phyloP scores from a whole-genome alignment of 2,113 vertebrate species.

The Cathartes aura region DNA sequence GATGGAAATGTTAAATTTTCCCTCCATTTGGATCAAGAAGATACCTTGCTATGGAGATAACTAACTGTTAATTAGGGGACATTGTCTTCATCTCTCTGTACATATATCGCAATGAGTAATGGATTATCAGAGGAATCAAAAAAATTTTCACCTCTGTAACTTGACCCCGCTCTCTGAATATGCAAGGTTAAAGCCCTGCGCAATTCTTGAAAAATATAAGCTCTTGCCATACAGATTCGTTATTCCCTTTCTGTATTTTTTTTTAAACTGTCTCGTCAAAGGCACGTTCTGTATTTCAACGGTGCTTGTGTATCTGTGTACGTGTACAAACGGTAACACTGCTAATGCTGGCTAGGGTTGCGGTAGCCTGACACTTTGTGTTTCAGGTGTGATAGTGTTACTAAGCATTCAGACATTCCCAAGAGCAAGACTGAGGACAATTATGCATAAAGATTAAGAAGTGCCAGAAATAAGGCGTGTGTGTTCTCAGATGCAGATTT shows the following conservation, averaged over 20 bases:
- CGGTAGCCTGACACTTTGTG: fast-evolving
- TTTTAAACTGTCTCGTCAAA: no score
- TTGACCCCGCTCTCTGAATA: background rate
- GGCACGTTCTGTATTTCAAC: fast-evolving
- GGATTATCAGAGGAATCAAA: background rate
- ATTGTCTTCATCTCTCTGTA: background rate
- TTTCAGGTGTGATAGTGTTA: background rate
- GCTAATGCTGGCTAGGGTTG: no score
- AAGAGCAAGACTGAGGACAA: background rate
- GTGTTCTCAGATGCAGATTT: background rate
- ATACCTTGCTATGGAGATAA: background rate
- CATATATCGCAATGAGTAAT: background rate
- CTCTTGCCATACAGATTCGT: fast-evolving
- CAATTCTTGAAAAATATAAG: background rate
- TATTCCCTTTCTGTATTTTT: background rate
- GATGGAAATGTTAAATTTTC: background rate
- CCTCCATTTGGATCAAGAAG: background rate
- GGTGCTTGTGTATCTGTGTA: background rate
- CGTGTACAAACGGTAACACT: fast-evolving
- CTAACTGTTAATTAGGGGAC: background rate
- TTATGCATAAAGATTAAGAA: background rate
- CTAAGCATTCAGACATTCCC: background rate
- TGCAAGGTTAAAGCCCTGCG: background rate
- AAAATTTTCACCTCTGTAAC: background rate
- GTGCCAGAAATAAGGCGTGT: background rate